phyloP scores from a whole-genome alignment of 2,797 vertebrate species.

The Ataeniobius toweri region DNA sequence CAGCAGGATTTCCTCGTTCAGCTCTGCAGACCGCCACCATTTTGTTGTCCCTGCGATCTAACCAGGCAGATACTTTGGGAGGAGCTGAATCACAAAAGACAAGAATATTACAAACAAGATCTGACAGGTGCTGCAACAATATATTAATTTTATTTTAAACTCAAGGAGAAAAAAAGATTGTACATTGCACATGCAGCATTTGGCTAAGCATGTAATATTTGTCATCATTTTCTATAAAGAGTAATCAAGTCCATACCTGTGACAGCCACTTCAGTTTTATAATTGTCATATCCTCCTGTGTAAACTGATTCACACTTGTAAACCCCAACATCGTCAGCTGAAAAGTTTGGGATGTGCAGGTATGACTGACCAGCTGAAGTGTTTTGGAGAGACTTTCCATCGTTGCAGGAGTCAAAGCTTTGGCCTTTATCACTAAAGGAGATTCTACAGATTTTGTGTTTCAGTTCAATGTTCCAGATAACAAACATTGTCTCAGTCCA shows the following conservation, averaged over 20 bases:
- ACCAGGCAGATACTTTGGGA: constrained; percentile 34
- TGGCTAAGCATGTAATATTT: too few species aligned
- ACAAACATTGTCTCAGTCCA: constrained; percentile 54
- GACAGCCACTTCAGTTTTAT: constrained; percentile 19
- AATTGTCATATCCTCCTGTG: not conserved
- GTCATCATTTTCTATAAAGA: too few species aligned
- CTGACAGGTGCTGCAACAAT: too few species aligned
- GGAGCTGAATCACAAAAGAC: constrained; percentile 30
- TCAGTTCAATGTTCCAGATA: constrained; percentile 59
- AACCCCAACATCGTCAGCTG: constrained; percentile 60
- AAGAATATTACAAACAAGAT: not conserved
- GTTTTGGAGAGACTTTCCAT: constrained; percentile 59
- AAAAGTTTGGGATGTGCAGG: constrained; percentile 73
- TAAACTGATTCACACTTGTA: constrained; percentile 68
- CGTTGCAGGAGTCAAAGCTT: constrained; percentile 32
- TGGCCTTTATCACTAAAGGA: accelerated
- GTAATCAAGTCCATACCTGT: constrained; percentile 57
- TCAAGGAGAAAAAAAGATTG: too few species aligned
- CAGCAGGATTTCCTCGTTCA: constrained; percentile 58
- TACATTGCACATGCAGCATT: too few species aligned
- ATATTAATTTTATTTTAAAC: too few species aligned
- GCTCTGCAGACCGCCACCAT: constrained; percentile 69
- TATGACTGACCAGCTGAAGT: constrained; percentile 27
- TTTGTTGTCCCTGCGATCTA: constrained; percentile 9
- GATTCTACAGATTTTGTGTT: constrained; percentile 18